These are phyloP conservation scores for Autographa pulchrina DNA, from an alignment of 2,888 invertebrate genomes.

Conservation along the genomic window DNA sequence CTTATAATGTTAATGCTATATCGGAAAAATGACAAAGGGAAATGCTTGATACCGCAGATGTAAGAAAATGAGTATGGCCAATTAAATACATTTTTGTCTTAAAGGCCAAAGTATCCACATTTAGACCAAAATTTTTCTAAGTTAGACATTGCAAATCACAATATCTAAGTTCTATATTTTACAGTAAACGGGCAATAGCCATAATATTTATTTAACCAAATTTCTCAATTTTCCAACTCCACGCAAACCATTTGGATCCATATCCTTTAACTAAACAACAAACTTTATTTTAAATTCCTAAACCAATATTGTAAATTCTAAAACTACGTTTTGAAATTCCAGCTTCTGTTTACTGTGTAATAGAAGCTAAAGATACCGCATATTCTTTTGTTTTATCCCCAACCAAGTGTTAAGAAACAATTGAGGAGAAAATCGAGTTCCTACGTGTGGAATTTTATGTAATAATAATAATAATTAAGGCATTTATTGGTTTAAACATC, in stretches of 20 bases:
- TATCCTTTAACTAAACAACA: background rate
- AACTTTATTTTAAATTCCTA: background rate
- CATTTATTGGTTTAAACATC: too few relatives aligned
- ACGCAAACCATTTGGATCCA: background rate
- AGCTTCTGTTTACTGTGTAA: background rate
- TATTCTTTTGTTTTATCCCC: slow-evolving; percentile 26
- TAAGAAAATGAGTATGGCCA: too few relatives aligned
- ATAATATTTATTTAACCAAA: background rate
- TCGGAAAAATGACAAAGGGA: background rate
- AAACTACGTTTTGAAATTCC: background rate
- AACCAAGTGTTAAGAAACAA: slow-evolving; percentile 39
- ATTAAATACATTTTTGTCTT: too few relatives aligned
- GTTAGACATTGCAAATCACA: too few relatives aligned
- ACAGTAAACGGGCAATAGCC: background rate
- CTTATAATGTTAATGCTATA: background rate
- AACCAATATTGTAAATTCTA: slow-evolving; percentile 1
- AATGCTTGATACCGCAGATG: background rate
- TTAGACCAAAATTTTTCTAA: too few relatives aligned
- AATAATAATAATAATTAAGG: too few relatives aligned
- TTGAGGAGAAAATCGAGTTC: slow-evolving; percentile 29
- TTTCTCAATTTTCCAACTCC: background rate
- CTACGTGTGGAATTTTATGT: too few relatives aligned
- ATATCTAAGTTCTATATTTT: background rate
- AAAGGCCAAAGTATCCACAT: too few relatives aligned
- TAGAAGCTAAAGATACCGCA: slow-evolving; percentile 9